Evolutionary conservation across 2,113 vertebrate species (phyloP).

Genomic region (Peromyscus leucopus): DNA sequence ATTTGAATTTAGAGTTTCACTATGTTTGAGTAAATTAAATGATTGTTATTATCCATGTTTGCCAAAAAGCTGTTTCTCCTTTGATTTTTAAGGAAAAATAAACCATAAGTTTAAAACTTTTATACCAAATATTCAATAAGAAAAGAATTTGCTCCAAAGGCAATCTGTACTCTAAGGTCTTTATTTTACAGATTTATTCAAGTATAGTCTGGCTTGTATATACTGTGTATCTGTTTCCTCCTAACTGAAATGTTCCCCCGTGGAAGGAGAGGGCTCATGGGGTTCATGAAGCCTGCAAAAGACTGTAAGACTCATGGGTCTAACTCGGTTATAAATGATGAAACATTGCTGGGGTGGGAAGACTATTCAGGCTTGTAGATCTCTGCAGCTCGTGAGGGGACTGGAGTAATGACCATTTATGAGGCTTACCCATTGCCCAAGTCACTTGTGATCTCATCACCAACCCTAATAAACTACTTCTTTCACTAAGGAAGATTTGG

Average conservation of each 20-base stretch:
- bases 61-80: not conserved
- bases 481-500: not conserved
- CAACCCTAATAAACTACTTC: not conserved
- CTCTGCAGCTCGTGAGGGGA: not conserved
- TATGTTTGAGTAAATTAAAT: conserved; percentile 15
- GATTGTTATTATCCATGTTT: not conserved
- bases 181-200: not conserved
- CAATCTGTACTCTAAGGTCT: not conserved
- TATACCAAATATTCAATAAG: not conserved
- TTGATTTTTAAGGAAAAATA: conserved; percentile 41
- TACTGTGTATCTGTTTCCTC: not conserved
- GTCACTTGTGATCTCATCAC: not conserved
- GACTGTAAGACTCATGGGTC: not conserved
- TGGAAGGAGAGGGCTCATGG: not conserved
- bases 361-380: too few species aligned
- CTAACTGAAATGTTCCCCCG: not conserved
- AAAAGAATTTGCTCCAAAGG: not conserved
- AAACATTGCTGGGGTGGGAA: not conserved
- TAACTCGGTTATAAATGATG: accelerated
- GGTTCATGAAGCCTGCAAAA: too few species aligned
- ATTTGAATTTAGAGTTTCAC: conserved; percentile 28
- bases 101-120: not conserved
- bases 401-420: accelerated
- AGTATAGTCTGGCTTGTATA: not conserved
- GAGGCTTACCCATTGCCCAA: too few species aligned